phyloP scores from a whole-genome alignment of 1,140 invertebrate genomes.

The Zaprionus kolodkinae region DNA sequence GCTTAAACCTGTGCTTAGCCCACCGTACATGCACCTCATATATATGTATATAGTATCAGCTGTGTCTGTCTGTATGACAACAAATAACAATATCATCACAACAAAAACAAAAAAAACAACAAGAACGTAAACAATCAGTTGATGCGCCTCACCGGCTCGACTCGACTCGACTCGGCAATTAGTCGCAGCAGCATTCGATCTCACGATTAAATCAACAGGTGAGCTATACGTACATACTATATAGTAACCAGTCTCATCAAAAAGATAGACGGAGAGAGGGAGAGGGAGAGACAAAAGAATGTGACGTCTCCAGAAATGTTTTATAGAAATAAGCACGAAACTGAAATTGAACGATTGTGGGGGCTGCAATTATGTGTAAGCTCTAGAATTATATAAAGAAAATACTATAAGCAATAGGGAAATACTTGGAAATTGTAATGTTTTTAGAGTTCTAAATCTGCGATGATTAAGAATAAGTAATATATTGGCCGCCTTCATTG shows the following conservation, averaged over 20 bases:
- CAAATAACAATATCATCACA: neutral
- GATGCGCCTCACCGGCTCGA: constrained; percentile 9
- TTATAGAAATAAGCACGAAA: constrained; percentile 1
- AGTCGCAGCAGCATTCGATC: constrained; percentile 26
- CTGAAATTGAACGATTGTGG: neutral
- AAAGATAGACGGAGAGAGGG: neutral
- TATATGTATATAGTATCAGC: neutral
- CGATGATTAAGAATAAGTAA: neutral
- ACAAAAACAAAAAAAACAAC: neutral
- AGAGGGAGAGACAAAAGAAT: neutral
- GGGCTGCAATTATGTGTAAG: neutral
- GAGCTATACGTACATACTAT: neutral
- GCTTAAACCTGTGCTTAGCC: neutral
- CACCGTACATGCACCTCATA: neutral
- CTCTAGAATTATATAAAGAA: neutral
- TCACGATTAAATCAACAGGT: constrained; percentile 30
- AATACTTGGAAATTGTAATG: neutral
- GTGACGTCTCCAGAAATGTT: neutral
- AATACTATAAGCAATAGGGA: neutral
- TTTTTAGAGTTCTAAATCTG: neutral
- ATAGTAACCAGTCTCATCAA: neutral
- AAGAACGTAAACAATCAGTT: constrained; percentile 13
- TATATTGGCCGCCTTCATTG: neutral
- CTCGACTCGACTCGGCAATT: constrained; percentile 10
- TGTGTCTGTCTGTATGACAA: neutral